phyloP scores from a whole-genome alignment of 2,888 invertebrate species.

The Drosophila antonietae region DNA sequence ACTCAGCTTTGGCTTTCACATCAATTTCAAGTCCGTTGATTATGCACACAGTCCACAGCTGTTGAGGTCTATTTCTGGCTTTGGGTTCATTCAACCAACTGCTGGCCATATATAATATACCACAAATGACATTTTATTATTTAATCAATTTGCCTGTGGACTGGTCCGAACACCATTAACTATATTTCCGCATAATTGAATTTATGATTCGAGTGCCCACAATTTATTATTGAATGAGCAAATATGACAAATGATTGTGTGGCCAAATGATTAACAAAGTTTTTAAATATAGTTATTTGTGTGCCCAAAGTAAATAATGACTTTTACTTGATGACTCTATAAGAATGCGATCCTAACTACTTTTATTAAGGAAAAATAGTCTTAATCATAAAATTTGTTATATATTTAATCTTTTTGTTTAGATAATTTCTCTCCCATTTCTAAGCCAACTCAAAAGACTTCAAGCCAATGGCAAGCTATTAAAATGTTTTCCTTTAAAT shows the following conservation, averaged over 20 bases:
- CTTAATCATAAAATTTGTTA: too few species aligned
- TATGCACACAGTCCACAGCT: conserved; percentile 1
- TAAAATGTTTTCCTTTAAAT: not conserved
- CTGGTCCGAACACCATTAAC: conserved; percentile 40
- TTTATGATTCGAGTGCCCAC: conserved; percentile 53
- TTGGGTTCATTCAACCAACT: conserved; percentile 22
- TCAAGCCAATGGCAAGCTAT: not conserved
- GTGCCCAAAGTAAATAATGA: not conserved
- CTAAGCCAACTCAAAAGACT: not conserved
- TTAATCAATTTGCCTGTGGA: conserved; percentile 53
- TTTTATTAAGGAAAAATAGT: not conserved
- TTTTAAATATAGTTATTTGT: conserved; percentile 1
- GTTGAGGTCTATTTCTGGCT: conserved; percentile 9
- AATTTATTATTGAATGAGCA: conserved; percentile 62
- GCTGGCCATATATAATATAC: conserved; percentile 27
- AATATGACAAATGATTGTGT: conserved; percentile 55
- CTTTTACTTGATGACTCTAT: not conserved
- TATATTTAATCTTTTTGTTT: too few species aligned
- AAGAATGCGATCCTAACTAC: not conserved
- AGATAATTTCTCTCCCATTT: not conserved
- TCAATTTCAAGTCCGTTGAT: conserved; percentile 21
- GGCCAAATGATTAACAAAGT: conserved; percentile 7
- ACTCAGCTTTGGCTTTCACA: conserved; percentile 22
- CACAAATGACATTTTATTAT: conserved; percentile 60
- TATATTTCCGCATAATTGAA: conserved; percentile 62